phyloP scores from a whole-genome alignment of 2,888 invertebrate genomes.

The Diogma glabrata region DNA sequence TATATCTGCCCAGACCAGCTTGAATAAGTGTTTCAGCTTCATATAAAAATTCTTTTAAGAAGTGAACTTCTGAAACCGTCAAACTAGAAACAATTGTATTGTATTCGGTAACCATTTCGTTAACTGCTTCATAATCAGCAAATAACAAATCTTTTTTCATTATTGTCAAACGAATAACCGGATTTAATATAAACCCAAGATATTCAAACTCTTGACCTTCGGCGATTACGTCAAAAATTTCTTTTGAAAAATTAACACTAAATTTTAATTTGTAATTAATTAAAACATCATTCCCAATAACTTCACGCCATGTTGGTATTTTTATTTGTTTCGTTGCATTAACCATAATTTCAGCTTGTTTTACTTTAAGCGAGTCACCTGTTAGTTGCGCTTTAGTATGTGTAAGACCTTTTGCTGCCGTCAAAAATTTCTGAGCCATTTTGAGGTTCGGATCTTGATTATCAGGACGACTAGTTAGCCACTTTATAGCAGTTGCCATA shows the following conservation, averaged over 20 bases:
- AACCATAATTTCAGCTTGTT: conserved; percentile 25
- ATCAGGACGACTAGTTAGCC: conserved; percentile 29
- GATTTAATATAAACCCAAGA: conserved; percentile 47
- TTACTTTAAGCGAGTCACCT: conserved; percentile 25
- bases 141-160: conserved; percentile 42
- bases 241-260: conserved; percentile 46
- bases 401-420: not conserved
- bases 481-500: conserved; percentile 31
- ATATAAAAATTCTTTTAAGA: conserved; percentile 54
- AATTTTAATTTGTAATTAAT: conserved; percentile 57
- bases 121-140: conserved; percentile 50
- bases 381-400: conserved; percentile 22
- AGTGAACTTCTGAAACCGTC: conserved; percentile 57
- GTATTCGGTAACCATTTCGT: conserved; percentile 49
- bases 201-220: conserved; percentile 67
- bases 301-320: conserved; percentile 52
- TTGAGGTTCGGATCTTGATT: conserved; percentile 24
- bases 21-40: conserved; percentile 64
- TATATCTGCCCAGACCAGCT: conserved; percentile 69
- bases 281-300: conserved; percentile 53
- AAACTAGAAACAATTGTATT: conserved; percentile 52
- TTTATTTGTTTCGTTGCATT: conserved; percentile 27
- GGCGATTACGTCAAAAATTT: conserved; percentile 54
- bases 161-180: conserved; percentile 40
- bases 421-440: conserved; percentile 25